Conservation (phyloP, 2,888 invertebrate genomes). For the Amaurobius ferox region DNA sequence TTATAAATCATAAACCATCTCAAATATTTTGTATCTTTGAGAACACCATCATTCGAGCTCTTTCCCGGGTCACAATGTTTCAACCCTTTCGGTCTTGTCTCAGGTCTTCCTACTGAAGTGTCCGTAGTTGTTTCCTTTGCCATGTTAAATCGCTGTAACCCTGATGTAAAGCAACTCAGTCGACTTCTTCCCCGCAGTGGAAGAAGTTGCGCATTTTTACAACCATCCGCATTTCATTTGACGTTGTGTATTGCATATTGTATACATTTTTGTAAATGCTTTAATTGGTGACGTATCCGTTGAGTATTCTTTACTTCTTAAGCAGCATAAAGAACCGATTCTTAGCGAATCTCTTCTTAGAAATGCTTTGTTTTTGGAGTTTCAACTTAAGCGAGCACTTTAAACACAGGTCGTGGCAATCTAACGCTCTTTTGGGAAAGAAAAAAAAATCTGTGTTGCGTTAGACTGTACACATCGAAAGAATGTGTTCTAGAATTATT, state of each 20-base stretch:
- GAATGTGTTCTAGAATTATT: conserved; percentile 68
- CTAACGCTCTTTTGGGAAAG: conserved; percentile 46
- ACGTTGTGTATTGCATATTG: conserved; percentile 53
- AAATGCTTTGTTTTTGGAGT: conserved; percentile 42
- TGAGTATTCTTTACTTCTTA: conserved; percentile 33
- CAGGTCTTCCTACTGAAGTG: conserved; percentile 63
- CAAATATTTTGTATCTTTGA: no score
- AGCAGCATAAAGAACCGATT: conserved; percentile 21
- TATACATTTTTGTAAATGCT: conserved; percentile 40
- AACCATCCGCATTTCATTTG: conserved; percentile 45
- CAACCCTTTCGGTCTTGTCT: conserved; percentile 39
- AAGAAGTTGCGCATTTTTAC: conserved; percentile 33
- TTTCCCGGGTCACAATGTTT: conserved; percentile 43
- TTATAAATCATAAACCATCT: no score
- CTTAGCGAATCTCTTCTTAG: conserved; percentile 43
- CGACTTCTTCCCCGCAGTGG: conserved; percentile 22
- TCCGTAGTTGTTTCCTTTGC: conserved; percentile 50
- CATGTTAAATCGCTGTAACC: conserved; percentile 27
- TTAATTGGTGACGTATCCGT: conserved; percentile 33
- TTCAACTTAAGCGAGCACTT: conserved; percentile 48
- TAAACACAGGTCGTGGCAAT: conserved; percentile 49
- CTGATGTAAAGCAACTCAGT: conserved; percentile 25
- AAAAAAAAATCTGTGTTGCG: conserved; percentile 50
- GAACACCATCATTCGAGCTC: no score
- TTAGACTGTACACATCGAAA: conserved; percentile 47